These are phyloP conservation scores for Lepidochrysops patricia DNA, from an alignment of 2,888 invertebrate genomes.

Conservation along the genomic window DNA sequence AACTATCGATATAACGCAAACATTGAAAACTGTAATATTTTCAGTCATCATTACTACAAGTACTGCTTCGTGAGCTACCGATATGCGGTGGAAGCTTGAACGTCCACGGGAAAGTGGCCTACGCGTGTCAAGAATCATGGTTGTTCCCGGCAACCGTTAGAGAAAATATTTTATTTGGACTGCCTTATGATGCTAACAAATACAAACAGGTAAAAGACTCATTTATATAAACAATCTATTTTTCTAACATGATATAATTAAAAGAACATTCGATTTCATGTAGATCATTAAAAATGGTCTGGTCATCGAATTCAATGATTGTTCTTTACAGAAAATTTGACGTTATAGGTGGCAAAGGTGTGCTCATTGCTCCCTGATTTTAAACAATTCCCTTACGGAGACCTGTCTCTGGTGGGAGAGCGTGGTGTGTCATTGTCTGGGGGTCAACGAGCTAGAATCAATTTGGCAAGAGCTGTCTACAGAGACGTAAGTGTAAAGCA, in stretches of 20 bases:
- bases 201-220: slow-evolving; percentile 71
- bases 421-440: slow-evolving; percentile 87
- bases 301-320: background rate
- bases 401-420: slow-evolving; percentile 86
- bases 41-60: slow-evolving; percentile 77
- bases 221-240: no score
- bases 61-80: slow-evolving; percentile 81
- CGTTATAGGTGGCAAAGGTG: slow-evolving; percentile 72
- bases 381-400: slow-evolving; percentile 82
- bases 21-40: slow-evolving; percentile 24
- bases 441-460: slow-evolving; percentile 88
- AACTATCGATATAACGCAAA: background rate
- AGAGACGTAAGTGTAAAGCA: slow-evolving; percentile 72
- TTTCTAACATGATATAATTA: no score
- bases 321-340: slow-evolving; percentile 11
- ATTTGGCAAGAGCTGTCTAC: slow-evolving; percentile 85
- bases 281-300: background rate
- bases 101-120: slow-evolving; percentile 78
- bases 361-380: slow-evolving; percentile 82
- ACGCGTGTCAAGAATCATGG: slow-evolving; percentile 91
- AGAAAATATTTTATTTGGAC: slow-evolving; percentile 89
- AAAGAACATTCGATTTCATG: background rate
- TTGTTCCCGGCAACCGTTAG: slow-evolving; percentile 82
- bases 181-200: slow-evolving; percentile 73
- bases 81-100: slow-evolving; percentile 72